Percentiles rank a stretch among this genome's conserved stretches.
Evolutionary conservation across 2,113 vertebrate species (phyloP).

Genomic region (Romanogobio albipinnatus): DNA sequence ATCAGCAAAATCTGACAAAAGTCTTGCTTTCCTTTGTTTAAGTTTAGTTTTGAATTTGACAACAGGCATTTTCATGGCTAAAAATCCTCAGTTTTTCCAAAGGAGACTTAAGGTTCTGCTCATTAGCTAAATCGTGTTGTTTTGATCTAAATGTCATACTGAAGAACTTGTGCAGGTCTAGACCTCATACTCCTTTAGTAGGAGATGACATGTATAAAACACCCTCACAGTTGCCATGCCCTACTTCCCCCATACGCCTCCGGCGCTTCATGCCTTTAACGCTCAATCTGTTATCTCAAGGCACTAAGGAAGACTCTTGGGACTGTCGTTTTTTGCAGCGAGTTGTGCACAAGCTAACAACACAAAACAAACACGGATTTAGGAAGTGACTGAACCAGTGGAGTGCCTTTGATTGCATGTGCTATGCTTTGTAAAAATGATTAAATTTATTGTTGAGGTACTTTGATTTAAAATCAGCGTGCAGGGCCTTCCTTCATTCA

Average conservation of each 20-base stretch:
- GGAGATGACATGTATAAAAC: slow-evolving; percentile 11
- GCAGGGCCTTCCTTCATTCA: background rate
- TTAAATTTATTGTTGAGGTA: background rate
- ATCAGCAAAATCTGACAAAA: background rate
- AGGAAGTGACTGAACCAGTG: background rate
- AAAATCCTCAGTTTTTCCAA: background rate
- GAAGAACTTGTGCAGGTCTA: background rate
- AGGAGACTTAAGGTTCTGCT: background rate
- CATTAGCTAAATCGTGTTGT: background rate
- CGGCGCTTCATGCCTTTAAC: background rate
- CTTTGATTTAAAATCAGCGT: background rate
- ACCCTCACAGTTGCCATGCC: slow-evolving; percentile 24
- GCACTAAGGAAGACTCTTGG: slow-evolving; percentile 5
- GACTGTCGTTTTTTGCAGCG: slow-evolving; percentile 1
- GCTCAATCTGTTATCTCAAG: slow-evolving; percentile 31
- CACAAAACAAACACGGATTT: slow-evolving; percentile 8
- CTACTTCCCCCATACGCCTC: slow-evolving; percentile 29
- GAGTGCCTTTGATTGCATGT: background rate
- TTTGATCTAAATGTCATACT: background rate
- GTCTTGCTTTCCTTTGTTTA: background rate
- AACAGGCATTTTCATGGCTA: background rate
- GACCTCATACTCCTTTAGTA: slow-evolving; percentile 1
- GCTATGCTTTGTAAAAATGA: background rate
- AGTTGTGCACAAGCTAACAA: background rate
- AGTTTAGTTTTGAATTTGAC: background rate